These are phyloP conservation scores for Rhamnusium bicolor DNA, from an alignment of 2,888 invertebrate genomes.

Conservation along the genomic window DNA sequence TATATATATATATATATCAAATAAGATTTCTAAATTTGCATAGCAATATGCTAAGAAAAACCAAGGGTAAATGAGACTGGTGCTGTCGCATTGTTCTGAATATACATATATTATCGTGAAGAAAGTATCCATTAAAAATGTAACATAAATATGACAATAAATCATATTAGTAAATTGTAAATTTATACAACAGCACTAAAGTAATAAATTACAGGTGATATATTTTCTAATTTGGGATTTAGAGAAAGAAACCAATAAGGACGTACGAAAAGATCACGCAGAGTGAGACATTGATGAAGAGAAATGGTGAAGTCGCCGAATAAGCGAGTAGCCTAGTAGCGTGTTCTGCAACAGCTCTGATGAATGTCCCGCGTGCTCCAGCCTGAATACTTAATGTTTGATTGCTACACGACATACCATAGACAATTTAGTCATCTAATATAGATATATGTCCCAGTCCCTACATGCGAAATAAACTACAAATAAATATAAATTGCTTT, in stretches of 20 bases:
- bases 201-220: constrained; percentile 48
- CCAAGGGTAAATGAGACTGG: too few species aligned
- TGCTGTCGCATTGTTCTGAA: too few species aligned
- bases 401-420: constrained; percentile 65
- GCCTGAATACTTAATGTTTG: constrained; percentile 68
- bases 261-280: constrained; percentile 66
- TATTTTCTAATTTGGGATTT: constrained; percentile 57
- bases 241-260: constrained; percentile 66
- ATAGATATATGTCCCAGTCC: constrained; percentile 55
- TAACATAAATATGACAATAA: constrained; percentile 9
- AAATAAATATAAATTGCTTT: constrained; percentile 49
- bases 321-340: constrained; percentile 54
- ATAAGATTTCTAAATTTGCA: too few species aligned
- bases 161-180: constrained; percentile 25
- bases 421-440: constrained; percentile 64
- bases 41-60: too few species aligned
- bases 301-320: constrained; percentile 65
- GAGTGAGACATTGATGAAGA: constrained; percentile 67
- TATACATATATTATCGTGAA: neutral
- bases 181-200: neutral
- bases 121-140: neutral
- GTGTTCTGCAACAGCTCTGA: constrained; percentile 61
- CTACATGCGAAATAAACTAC: constrained; percentile 46
- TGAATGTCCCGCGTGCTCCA: constrained; percentile 65
- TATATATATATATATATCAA: too few species aligned